Conservation (phyloP, 1,140 invertebrate species). For the Gryon sp. region DNA sequence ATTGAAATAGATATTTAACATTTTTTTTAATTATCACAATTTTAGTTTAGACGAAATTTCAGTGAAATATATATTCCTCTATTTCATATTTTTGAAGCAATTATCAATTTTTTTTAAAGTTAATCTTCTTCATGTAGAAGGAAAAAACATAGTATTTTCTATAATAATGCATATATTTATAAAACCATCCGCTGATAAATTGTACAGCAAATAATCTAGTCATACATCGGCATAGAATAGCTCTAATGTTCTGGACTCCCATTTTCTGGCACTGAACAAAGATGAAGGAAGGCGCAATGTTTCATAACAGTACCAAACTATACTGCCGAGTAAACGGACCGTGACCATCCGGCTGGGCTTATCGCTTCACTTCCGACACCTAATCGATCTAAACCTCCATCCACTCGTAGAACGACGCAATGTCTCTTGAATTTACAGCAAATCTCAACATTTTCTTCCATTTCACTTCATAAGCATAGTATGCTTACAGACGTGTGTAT, state of each 20-base stretch:
- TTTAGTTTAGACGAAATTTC: too few relatives aligned
- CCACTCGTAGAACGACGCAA: slow-evolving; percentile 43
- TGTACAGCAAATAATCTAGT: too few relatives aligned
- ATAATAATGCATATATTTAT: too few relatives aligned
- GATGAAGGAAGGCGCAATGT: slow-evolving; percentile 44
- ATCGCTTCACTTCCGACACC: slow-evolving; percentile 69
- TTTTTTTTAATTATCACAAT: too few relatives aligned
- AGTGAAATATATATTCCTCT: too few relatives aligned
- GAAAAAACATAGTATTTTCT: too few relatives aligned
- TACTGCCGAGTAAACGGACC: slow-evolving; percentile 62
- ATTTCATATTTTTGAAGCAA: too few relatives aligned
- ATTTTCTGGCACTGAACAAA: slow-evolving; percentile 37
- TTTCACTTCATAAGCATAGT: slow-evolving; percentile 58
- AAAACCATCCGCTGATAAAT: too few relatives aligned
- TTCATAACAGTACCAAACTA: slow-evolving; percentile 55
- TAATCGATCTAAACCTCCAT: slow-evolving; percentile 68
- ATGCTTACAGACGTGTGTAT: slow-evolving; percentile 19
- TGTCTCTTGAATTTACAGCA: slow-evolving; percentile 61
- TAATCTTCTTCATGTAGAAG: too few relatives aligned
- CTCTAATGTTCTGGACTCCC: neutral
- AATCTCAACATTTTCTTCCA: slow-evolving; percentile 62
- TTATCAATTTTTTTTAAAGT: too few relatives aligned
- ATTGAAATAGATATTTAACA: too few relatives aligned
- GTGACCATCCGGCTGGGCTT: slow-evolving; percentile 67
- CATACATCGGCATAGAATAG: too few relatives aligned